These are phyloP conservation scores for Stylophora pistillata DNA, from an alignment of 64 coral and sea anemone genomes.

Conservation along the genomic window DNA sequence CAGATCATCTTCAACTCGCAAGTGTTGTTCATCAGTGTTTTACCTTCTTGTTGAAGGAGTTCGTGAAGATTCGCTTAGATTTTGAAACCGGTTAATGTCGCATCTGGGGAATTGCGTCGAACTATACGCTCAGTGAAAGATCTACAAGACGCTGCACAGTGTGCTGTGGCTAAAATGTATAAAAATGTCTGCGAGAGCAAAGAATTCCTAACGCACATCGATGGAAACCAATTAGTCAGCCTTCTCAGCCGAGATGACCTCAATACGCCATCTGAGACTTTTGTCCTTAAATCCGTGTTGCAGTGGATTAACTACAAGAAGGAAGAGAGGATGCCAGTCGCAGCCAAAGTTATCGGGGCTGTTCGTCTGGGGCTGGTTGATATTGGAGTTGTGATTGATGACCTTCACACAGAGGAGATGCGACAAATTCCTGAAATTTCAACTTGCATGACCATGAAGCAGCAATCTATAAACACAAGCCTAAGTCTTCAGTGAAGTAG, in stretches of 20 bases:
- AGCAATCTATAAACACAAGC: not conserved
- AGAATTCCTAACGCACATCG: slow-evolving; percentile 9
- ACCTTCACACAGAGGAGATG: slow-evolving; percentile 17
- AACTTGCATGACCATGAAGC: not conserved
- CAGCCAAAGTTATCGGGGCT: slow-evolving; percentile 19
- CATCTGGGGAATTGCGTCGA: not conserved
- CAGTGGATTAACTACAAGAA: slow-evolving; percentile 37
- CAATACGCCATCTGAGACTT: slow-evolving; percentile 19
- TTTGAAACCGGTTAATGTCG: not conserved
- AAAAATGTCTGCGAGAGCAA: not conserved
- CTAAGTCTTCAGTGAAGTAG: not conserved
- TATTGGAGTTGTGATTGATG: slow-evolving; percentile 1
- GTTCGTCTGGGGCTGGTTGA: slow-evolving; percentile 36
- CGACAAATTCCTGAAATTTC: not conserved
- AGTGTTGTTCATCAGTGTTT: slow-evolving; percentile 23
- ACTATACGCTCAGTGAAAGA: not conserved
- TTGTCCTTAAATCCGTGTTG: slow-evolving; percentile 33
- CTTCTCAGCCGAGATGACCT: slow-evolving; percentile 21
- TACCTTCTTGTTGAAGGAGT: not conserved
- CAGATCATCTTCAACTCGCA: slow-evolving; percentile 42
- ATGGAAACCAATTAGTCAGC: too few species aligned
- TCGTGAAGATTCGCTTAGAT: not conserved
- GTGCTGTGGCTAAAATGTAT: not conserved
- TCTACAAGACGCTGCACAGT: not conserved
- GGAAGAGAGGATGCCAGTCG: slow-evolving; percentile 8